Base-by-base conservation (phyloP, 2,888 invertebrate species). In the Carcina quercana region DNA sequence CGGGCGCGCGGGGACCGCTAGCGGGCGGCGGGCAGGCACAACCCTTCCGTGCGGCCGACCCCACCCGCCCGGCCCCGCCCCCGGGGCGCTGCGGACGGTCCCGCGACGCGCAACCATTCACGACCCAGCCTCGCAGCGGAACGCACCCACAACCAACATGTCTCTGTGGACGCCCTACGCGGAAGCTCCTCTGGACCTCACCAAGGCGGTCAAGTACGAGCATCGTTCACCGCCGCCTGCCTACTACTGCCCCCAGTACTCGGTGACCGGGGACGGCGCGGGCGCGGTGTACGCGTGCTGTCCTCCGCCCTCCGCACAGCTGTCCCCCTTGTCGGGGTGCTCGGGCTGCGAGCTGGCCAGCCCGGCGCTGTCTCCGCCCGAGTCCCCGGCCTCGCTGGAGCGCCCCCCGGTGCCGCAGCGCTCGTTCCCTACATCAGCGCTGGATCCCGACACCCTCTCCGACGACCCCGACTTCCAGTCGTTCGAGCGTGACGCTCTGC, bases 401-500 rank as follows among this genome's bases (percentile, higher is more conserved):
- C 17, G 5, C 25, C 1, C 5, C 7, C 3, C n/a, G 5, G 5
- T n/a, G 3, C 36, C 49, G n/a, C 32, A 43, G 0, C 41, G 42
- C 33, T 34, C 42, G 30, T n/a, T 4, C 20, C 3, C 20, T 10
- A 10, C n/a, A 3, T 8, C 20, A 8, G 24, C n/a, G n/a, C 19
- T 51, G 3, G 64, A 67, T 5, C 53, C 48, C 0, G 62, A 66
- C 13, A 43, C 46, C 2, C 28, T 71, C 6, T 62, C 65, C 0
- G 64, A 71, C 13, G 89, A 91, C 10, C 59, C 59, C 25, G 88
- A 88, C 1, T 94, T 90, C 50, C 80, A 86, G 10, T 88, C 88
- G 29, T 94, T 91, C 46, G 85, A 93, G 14, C 82, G 87, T 28
- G 84, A 86, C 39, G 88, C 91, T 57, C 55, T 93, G 4, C 82